Base-by-base conservation (phyloP, 2,888 invertebrate genomes). In the Ganaspis brasiliensis region DNA sequence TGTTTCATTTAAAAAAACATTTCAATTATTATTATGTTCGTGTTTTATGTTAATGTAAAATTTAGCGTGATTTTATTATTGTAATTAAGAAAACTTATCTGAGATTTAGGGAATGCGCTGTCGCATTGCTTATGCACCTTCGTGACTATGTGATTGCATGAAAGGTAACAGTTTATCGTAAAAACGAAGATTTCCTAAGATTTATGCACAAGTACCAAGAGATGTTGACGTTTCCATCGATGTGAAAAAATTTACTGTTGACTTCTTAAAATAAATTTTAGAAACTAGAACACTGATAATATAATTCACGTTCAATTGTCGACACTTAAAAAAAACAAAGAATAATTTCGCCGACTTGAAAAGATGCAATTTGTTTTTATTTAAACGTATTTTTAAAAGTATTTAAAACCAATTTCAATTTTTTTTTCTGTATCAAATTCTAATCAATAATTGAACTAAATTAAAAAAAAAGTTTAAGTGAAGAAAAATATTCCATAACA, bases 141-240 rank as follows among this genome's bases (percentile, higher is more conserved):
- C 67, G 67, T 67, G 67, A 67, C 67, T 67, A 21, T 67, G 52
- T 52, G 67, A 67, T 67, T 67, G 67, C 67, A 67, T 45, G 67
- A 67, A 45, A 67, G 24, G 35, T 35, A 35, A 59, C 59, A 31
- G 45, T 45, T 67, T 67, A 67, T 67, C 40, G 67, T 45, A 45
- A 45, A 67, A 45, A 67, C 67, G 67, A 67, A 67, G 67, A 67
- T 67, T 67, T 67, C 45, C 19, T 45, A 12, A 63, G 14, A 63
- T 63, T 40, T 63, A 63, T 63, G 63, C 8, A 21, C 21, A 19
- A 19, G 24, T 12, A 26, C 14, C 21, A 14, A 63, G 37, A 63
- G 63, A 63, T 63, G 67, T 67, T 67, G 67, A 45, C 40, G 24
- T 63, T 63, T 63, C 40, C 37, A 63, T 63, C 40, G 63, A 63